Evolutionary conservation across 2,888 invertebrate species (phyloP).

Genomic region (Drosophila lutescens): DNA sequence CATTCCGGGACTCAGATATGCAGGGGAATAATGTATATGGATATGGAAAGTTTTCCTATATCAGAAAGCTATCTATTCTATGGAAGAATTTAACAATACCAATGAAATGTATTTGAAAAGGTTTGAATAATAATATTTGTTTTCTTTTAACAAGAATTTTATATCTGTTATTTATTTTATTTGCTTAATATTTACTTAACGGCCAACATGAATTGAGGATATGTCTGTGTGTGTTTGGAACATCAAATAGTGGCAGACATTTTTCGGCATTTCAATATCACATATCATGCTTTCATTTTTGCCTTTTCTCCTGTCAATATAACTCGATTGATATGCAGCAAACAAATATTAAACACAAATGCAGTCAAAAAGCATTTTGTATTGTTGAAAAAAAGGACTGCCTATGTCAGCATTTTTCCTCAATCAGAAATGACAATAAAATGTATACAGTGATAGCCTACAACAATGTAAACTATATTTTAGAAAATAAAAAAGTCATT

Average conservation of each 20-base stretch:
- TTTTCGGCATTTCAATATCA: background rate
- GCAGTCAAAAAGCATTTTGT: background rate
- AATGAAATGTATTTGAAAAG: background rate
- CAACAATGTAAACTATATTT: background rate
- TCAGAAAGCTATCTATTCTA: slow-evolving; percentile 1
- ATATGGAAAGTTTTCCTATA: slow-evolving; percentile 13
- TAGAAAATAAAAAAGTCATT: too few relatives aligned
- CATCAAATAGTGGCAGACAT: background rate
- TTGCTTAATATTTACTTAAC: background rate
- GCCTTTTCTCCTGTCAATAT: background rate
- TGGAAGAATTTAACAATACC: background rate
- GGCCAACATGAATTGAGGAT: background rate
- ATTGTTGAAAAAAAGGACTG: background rate
- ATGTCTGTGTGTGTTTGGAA: background rate
- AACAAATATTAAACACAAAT: slow-evolving; percentile 1
- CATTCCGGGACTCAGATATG: slow-evolving; percentile 17
- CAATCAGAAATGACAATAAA: background rate
- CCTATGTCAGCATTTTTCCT: background rate
- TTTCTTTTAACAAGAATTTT: too few relatives aligned
- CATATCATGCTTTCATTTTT: background rate
- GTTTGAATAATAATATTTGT: too few relatives aligned
- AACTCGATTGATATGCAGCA: slow-evolving; percentile 7
- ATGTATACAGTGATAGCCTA: background rate
- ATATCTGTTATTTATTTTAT: background rate
- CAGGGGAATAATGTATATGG: slow-evolving; percentile 23